phyloP scores from a whole-genome alignment of 1,140 invertebrate genomes.

The Drosophila orena region DNA sequence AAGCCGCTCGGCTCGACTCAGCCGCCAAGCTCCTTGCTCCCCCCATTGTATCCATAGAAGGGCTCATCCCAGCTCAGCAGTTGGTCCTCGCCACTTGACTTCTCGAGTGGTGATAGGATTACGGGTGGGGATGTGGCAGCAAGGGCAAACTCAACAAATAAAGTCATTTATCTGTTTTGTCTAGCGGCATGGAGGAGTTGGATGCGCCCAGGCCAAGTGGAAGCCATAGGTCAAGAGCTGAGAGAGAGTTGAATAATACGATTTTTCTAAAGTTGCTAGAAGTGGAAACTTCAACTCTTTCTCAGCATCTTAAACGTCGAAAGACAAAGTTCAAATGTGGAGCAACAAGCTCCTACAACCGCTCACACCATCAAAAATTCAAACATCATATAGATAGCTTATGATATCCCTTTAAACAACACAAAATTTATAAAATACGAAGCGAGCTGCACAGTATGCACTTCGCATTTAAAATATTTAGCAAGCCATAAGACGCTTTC shows the following conservation, averaged over 20 bases:
- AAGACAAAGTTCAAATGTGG: not conserved
- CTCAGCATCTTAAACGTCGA: not conserved
- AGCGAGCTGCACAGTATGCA: not conserved
- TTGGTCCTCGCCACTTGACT: conserved; percentile 62
- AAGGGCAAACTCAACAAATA: conserved; percentile 50
- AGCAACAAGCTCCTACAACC: not conserved
- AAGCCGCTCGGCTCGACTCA: conserved; percentile 24
- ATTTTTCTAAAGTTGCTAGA: too few relatives aligned
- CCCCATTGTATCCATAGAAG: conserved; percentile 9
- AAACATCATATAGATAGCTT: too few relatives aligned
- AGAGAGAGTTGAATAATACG: not conserved
- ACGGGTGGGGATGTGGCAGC: not conserved
- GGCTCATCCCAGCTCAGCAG: conserved; percentile 35
- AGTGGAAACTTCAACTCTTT: not conserved
- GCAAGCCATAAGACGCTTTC: not conserved
- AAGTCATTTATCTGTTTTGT: conserved; percentile 66
- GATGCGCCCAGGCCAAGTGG: not conserved
- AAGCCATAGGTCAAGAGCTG: not conserved
- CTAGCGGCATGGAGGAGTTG: conserved; percentile 17
- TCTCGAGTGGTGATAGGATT: conserved; percentile 47
- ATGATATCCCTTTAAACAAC: too few relatives aligned
- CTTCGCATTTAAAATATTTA: not conserved
- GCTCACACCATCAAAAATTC: too few relatives aligned
- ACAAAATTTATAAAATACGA: too few relatives aligned
- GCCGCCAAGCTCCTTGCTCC: conserved; percentile 13